These are phyloP conservation scores for Sylvia borin DNA, from an alignment of 2,797 vertebrate genomes.

Conservation along the genomic window DNA sequence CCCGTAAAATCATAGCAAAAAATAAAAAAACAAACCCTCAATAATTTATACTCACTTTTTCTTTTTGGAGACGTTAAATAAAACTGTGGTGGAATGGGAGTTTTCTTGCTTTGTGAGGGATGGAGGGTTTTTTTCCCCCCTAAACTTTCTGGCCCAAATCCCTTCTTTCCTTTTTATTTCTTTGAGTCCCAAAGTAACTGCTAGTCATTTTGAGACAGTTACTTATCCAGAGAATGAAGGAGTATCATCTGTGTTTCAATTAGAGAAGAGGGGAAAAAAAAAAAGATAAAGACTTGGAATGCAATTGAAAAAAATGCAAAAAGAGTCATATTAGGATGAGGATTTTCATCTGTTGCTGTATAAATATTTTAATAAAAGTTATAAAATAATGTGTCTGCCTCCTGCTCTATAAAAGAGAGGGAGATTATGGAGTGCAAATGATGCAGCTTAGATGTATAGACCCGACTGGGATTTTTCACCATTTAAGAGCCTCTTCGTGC, in stretches of 20 bases:
- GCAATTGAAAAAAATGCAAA: slow-evolving; percentile 35
- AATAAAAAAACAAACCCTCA: not conserved
- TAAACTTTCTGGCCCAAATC: slow-evolving; percentile 11
- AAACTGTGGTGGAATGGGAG: not conserved
- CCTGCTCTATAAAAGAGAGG: slow-evolving; percentile 33
- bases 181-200: not conserved
- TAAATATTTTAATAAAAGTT: slow-evolving; percentile 73
- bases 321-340: slow-evolving; percentile 60
- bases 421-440: slow-evolving; percentile 39
- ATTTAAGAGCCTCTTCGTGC: slow-evolving; percentile 18
- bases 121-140: not conserved
- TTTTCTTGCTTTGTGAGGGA: not conserved
- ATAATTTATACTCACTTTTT: not conserved
- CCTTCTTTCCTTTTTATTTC: not conserved
- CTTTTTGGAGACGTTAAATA: not conserved
- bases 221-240: slow-evolving; percentile 36
- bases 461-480: slow-evolving; percentile 38
- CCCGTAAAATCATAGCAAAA: not conserved
- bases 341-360: slow-evolving; percentile 69
- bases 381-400: slow-evolving; percentile 62
- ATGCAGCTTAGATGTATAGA: slow-evolving; percentile 59
- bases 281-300: slow-evolving; percentile 65
- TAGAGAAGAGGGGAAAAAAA: slow-evolving; percentile 32
- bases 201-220: slow-evolving; percentile 23
- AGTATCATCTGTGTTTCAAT: slow-evolving; percentile 9